Conservation (phyloP, 2,888 invertebrate genomes). For the Zootermopsis nevadensis region DNA sequence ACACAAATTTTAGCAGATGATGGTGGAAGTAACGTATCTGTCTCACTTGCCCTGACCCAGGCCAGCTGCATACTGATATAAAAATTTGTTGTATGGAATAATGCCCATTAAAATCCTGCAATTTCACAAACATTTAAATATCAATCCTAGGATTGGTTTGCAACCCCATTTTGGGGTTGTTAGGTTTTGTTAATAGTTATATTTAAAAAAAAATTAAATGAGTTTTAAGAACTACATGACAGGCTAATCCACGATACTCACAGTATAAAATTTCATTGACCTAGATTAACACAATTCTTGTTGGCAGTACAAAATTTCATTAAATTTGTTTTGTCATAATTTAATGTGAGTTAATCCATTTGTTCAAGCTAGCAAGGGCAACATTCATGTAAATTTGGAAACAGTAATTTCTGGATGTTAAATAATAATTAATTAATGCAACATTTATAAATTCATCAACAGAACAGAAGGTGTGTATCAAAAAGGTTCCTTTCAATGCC, state of each 20-base stretch:
- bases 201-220: neutral
- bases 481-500: no score
- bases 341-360: no score
- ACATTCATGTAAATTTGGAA: no score
- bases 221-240: neutral
- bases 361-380: no score
- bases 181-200: neutral
- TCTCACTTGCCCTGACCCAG: constrained; percentile 26
- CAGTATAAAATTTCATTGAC: neutral
- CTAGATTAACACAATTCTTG: neutral
- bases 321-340: no score
- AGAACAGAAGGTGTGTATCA: no score
- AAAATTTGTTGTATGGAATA: constrained; percentile 41
- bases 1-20: constrained; percentile 58
- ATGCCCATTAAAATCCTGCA: constrained; percentile 48
- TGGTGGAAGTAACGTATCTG: constrained; percentile 56
- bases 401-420: no score
- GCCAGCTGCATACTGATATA: neutral
- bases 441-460: no score
- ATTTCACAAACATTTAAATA: constrained; percentile 38
- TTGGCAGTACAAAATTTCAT: neutral
- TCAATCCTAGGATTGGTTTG: neutral
- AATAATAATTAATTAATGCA: no score
- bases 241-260: neutral
- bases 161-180: no score